Percentiles rank a stretch among this genome's conserved stretches.
Evolutionary conservation across 2,888 invertebrate genomes (phyloP).

Genomic region (Sussaba pulchella): DNA sequence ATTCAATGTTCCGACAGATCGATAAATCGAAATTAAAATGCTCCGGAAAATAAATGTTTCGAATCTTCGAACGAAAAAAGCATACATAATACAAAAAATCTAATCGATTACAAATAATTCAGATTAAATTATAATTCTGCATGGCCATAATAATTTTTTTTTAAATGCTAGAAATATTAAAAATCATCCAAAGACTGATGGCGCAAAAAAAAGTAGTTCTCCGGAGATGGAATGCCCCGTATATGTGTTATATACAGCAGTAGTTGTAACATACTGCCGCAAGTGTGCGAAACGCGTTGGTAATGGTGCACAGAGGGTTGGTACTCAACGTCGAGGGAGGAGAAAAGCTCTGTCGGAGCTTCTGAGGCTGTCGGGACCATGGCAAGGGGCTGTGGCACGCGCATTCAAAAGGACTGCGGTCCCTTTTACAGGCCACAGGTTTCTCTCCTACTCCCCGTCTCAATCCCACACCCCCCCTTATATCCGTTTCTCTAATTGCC

Average conservation of each 20-base stretch:
- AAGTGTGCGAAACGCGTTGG: constrained; percentile 15
- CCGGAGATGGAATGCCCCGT: neutral
- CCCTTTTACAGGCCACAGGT: constrained; percentile 55
- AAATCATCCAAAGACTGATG: too few species aligned
- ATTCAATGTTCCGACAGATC: too few species aligned
- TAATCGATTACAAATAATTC: too few species aligned
- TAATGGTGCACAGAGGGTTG: constrained; percentile 12
- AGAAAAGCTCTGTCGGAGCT: neutral
- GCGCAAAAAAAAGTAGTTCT: neutral
- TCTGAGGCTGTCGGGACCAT: neutral
- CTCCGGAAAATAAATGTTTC: too few species aligned
- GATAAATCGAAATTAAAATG: too few species aligned
- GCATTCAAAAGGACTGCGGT: constrained; percentile 57
- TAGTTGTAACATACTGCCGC: constrained; percentile 13
- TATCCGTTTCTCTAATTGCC: constrained; percentile 66
- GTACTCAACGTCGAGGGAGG: constrained; percentile 9
- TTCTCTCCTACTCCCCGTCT: constrained; percentile 41
- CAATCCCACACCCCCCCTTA: constrained; percentile 46
- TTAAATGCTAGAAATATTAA: too few species aligned
- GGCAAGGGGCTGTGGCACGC: constrained; percentile 27
- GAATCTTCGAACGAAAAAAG: too few species aligned
- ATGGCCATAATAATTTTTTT: too few species aligned
- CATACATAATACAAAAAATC: too few species aligned
- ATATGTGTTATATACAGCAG: constrained; percentile 2
- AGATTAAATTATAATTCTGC: too few species aligned